These are phyloP conservation scores for Zaprionus kolodkinae DNA, from an alignment of 1,140 invertebrate genomes.

Conservation along the genomic window DNA sequence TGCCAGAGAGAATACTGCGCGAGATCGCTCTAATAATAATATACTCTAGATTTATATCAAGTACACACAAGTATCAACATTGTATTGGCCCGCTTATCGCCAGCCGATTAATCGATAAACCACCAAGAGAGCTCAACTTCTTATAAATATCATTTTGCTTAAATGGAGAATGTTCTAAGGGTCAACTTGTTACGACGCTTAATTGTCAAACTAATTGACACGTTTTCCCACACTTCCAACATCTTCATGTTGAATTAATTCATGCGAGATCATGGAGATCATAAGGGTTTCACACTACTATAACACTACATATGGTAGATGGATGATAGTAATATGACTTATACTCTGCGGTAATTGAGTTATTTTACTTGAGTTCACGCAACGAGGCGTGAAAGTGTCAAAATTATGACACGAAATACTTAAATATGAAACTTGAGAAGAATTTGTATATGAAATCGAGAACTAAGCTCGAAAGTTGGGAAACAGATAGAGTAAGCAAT, in stretches of 20 bases:
- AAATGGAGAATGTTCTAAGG: not conserved
- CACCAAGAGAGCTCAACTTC: not conserved
- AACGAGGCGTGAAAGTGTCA: not conserved
- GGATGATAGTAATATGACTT: not conserved
- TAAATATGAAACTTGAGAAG: not conserved
- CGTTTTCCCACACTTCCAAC: not conserved
- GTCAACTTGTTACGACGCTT: constrained; percentile 9
- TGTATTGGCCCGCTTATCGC: not conserved
- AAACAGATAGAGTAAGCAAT: too few species aligned
- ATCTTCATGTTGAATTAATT: not conserved
- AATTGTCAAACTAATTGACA: constrained; percentile 12
- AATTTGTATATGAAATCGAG: not conserved
- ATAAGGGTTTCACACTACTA: not conserved
- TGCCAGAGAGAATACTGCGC: not conserved
- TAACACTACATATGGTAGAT: too few species aligned
- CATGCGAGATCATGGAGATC: not conserved
- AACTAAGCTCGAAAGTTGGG: not conserved
- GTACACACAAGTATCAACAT: not conserved
- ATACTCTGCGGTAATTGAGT: not conserved
- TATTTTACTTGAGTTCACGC: not conserved
- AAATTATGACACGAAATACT: not conserved
- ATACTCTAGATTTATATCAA: not conserved
- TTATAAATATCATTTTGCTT: not conserved
- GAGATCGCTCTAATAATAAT: not conserved
- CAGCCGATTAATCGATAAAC: not conserved